Percentiles rank a stretch among this genome's conserved stretches.
phyloP scores from a whole-genome alignment of 2,888 invertebrate species.

The Opisthograptis luteolata region DNA sequence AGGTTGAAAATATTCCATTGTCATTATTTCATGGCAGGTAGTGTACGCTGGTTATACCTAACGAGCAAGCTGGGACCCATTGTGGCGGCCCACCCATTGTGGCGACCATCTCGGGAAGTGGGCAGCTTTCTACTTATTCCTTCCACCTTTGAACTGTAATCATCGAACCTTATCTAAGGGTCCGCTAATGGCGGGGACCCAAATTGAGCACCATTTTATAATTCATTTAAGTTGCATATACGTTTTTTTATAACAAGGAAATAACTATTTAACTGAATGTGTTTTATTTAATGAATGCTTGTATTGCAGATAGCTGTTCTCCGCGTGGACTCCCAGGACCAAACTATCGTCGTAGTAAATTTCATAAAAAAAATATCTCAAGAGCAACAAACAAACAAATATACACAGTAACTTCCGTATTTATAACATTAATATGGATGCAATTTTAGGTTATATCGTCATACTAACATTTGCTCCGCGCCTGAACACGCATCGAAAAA shows the following conservation, averaged over 20 bases:
- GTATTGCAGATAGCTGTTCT: no score
- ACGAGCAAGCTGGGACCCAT: conserved; percentile 20
- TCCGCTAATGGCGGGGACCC: not conserved
- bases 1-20: not conserved
- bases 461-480: no score
- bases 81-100: conserved; percentile 26
- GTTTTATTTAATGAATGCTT: no score
- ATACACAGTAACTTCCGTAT: no score
- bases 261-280: no score
- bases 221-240: not conserved
- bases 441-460: no score
- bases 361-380: not conserved
- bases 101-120: conserved; percentile 28
- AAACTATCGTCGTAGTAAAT: not conserved
- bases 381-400: no score
- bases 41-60: conserved; percentile 28
- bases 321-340: no score
- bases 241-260: not conserved
- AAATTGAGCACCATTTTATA: not conserved
- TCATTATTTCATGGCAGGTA: conserved; percentile 9
- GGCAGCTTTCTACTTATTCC: conserved; percentile 14
- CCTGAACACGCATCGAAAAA: no score
- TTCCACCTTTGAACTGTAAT: conserved; percentile 24
- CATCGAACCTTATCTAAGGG: conserved; percentile 9
- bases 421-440: no score